These are phyloP conservation scores for Mallotus villosus DNA, from an alignment of 2,797 vertebrate genomes.

Conservation along the genomic window DNA sequence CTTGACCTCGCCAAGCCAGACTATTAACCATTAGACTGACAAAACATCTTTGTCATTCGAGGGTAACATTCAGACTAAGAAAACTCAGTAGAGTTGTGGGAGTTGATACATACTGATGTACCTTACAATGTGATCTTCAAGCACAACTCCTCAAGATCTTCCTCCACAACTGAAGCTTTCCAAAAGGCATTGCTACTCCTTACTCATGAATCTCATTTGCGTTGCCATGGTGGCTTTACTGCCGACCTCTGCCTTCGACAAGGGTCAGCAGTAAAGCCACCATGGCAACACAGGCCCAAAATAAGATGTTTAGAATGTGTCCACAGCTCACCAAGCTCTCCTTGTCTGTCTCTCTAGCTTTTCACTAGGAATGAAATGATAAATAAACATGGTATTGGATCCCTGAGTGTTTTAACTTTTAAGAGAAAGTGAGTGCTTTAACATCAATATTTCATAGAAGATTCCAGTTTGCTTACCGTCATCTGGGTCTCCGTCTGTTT, in stretches of 20 bases:
- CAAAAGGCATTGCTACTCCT: too few species aligned
- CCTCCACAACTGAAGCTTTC: too few species aligned
- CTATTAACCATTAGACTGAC: not conserved
- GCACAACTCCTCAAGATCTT: too few species aligned
- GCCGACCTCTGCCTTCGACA: too few species aligned
- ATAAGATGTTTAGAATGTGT: not conserved
- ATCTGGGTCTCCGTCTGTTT: constrained; percentile 1
- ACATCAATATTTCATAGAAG: constrained; percentile 9
- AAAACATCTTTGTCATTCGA: not conserved
- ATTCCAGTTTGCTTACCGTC: constrained; percentile 7
- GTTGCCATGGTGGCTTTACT: too few species aligned
- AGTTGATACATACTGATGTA: too few species aligned
- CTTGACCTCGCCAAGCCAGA: not conserved
- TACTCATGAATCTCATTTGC: too few species aligned
- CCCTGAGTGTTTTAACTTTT: constrained; percentile 1
- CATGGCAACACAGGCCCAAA: too few species aligned
- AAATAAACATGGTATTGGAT: constrained; percentile 5
- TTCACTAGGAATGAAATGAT: not conserved
- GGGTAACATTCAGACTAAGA: not conserved
- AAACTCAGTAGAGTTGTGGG: too few species aligned
- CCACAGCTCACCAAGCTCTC: not conserved
- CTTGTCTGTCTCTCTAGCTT: not conserved
- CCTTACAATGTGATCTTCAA: too few species aligned
- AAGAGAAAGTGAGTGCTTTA: constrained; percentile 9
- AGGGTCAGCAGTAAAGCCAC: too few species aligned